Percentiles rank a stretch among this genome's conserved stretches.
phyloP scores from a whole-genome alignment of 2,797 vertebrate genomes.

The Mastacembelus armatus region DNA sequence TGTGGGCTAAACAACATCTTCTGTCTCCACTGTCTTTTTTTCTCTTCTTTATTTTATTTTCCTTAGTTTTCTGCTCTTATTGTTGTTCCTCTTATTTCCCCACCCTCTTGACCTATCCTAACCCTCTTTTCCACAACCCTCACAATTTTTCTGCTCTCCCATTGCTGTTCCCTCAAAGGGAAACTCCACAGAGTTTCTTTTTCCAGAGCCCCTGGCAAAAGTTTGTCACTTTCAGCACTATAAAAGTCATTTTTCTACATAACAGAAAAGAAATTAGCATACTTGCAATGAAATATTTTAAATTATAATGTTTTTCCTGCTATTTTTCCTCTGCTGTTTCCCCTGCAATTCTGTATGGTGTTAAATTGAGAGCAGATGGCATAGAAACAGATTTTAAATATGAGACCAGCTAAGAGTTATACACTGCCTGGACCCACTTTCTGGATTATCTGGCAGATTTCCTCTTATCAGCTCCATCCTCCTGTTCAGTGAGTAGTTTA shows the following conservation, averaged over 20 bases:
- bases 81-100: slow-evolving; percentile 53
- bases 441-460: slow-evolving; percentile 3
- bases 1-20: slow-evolving; percentile 32
- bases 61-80: slow-evolving; percentile 5
- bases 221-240: slow-evolving; percentile 9
- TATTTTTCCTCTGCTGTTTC: slow-evolving; percentile 1
- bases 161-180: slow-evolving; percentile 22
- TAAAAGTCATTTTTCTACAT: slow-evolving; percentile 1
- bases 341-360: neutral
- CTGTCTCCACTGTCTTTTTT: slow-evolving; percentile 41
- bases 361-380: slow-evolving; percentile 12
- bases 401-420: neutral
- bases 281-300: neutral
- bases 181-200: slow-evolving; percentile 4
- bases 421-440: neutral
- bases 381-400: neutral
- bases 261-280: neutral
- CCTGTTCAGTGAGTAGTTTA: neutral
- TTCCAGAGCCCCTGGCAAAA: slow-evolving; percentile 4
- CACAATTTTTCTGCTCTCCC: slow-evolving; percentile 29
- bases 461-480: neutral
- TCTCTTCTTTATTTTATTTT: slow-evolving; percentile 30
- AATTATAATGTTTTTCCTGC: neutral
- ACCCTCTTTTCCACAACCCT: slow-evolving; percentile 30
- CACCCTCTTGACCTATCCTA: slow-evolving; percentile 42